Conservation (phyloP, 2,113 vertebrate species). For the Spilogale gracilis region DNA sequence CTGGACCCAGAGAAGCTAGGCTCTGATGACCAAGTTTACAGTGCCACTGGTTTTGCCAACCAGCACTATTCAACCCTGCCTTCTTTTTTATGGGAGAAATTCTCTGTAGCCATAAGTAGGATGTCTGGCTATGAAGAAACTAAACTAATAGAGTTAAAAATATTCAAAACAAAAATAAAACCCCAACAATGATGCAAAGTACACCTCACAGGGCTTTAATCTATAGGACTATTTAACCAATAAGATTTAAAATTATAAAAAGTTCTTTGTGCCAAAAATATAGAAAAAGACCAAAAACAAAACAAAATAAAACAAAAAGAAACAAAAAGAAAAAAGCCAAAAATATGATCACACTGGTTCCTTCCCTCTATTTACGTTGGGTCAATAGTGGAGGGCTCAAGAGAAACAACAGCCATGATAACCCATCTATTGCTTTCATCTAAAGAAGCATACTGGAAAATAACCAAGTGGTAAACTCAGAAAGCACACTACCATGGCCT, state of each 20-base stretch:
- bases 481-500: neutral
- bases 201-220: neutral
- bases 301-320: neutral
- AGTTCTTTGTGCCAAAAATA: neutral
- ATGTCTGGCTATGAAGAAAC: neutral
- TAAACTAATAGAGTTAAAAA: slow-evolving; percentile 52
- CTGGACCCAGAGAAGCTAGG: neutral
- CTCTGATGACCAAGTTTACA: neutral
- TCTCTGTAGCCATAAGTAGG: neutral
- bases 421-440: neutral
- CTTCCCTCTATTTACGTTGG: neutral
- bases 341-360: neutral
- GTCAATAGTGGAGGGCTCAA: neutral
- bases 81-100: slow-evolving; percentile 10
- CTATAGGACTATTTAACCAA: neutral
- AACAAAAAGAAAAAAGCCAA: neutral
- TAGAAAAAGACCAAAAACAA: neutral
- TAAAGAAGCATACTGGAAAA: neutral
- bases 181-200: neutral
- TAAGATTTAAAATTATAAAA: slow-evolving; percentile 36
- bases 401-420: neutral
- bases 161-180: slow-evolving; percentile 3
- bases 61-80: neutral
- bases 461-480: neutral
- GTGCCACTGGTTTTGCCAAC: neutral